Base-by-base conservation (phyloP, 2,888 invertebrate species). In the Dendrolimus pini region DNA sequence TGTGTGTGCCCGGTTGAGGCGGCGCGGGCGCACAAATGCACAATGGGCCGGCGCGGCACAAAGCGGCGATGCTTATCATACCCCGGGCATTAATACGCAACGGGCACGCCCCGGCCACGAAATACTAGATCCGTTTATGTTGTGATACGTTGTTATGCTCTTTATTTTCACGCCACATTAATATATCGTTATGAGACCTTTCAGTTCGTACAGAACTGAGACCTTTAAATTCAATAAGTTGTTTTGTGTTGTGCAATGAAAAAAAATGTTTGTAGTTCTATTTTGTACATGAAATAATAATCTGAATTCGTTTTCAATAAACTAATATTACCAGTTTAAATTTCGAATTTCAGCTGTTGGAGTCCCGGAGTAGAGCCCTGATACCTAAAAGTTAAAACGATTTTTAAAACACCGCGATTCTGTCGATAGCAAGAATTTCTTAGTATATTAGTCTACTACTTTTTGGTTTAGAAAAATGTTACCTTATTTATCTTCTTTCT, bases 41-140 rank as follows among this genome's bases (percentile, higher is more conserved):
- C 89, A 89, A 89, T 88, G 83, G 80, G 81, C 78, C 86, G 89
- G 89, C 83, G 74, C 62, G 68, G 71, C 76, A 77, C 87, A 89
- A 89, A 89, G 78, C 67, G 53, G 75, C 71, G 86, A 88, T 86
- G 75, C 70, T 84, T 87, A 88, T 88, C 88, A 72, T 71, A 66
- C 65, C 63, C 60, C 70, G 71, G 75, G 78, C 83, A 85, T 87
- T 89, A 87, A 86, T 88, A 87, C 85, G 84, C 84, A 81, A 78
- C 74, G 74, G 77, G 68, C 85, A 80, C 89, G 85, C 89, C 89
- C 85, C 78, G 77, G 78, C 80, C 84, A 84, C 86, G 86, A 85
- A 85, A 81, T 80, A 80, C 86, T 87, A 85, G 85, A 86, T 83
- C 83, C 82, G 83, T 80, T 82, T 81, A 75, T 78, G 72, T 82